Evolutionary conservation across 2,888 invertebrate genomes (phyloP).

Genomic region (Nephrotoma flavescens): DNA sequence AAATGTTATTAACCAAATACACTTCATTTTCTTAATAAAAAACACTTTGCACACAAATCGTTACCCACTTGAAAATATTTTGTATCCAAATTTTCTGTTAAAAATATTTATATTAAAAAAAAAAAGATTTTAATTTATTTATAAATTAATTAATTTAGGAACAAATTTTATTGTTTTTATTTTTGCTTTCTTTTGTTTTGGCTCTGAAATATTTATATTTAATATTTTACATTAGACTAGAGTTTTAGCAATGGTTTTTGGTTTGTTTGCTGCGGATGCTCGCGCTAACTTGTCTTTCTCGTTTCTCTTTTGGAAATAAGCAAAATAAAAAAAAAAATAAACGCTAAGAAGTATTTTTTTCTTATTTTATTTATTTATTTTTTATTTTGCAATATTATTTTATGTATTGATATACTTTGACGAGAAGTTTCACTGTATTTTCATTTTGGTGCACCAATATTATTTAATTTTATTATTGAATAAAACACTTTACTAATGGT

Average conservation of each 20-base stretch:
- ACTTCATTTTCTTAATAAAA: conserved; percentile 2
- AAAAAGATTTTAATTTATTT: background rate
- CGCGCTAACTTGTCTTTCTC: background rate
- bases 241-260: background rate
- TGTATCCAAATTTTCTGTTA: background rate
- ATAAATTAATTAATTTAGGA: background rate
- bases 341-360: background rate
- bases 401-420: background rate
- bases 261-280: background rate
- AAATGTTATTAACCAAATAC: conserved; percentile 3
- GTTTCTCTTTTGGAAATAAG: background rate
- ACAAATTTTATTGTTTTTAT: background rate
- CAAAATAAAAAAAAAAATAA: background rate
- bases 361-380: background rate
- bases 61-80: background rate
- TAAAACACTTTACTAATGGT: background rate
- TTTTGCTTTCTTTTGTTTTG: background rate
- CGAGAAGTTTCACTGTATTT: conserved; percentile 1
- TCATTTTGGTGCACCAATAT: background rate
- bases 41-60: background rate
- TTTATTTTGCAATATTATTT: background rate
- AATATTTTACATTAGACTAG: background rate
- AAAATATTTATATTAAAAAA: background rate
- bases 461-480: background rate
- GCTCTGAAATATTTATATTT: background rate